Evolutionary conservation across 2,113 vertebrate genomes (phyloP).

Genomic region (Solea solea): DNA sequence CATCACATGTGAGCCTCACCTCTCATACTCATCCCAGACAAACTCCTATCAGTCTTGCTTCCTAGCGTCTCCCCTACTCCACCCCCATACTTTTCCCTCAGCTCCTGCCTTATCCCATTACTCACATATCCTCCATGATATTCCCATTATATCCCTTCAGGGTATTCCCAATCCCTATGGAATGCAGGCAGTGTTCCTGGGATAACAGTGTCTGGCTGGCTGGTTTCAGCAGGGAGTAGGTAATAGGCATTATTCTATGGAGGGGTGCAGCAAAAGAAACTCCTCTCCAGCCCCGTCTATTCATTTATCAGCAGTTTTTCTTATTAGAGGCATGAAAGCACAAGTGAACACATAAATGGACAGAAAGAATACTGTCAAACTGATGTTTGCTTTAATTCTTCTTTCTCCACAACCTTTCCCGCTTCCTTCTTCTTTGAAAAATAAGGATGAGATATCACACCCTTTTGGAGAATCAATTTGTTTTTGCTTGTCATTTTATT

Average conservation of each 20-base stretch:
- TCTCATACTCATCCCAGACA: conserved; percentile 35
- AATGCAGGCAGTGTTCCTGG: conserved; percentile 56
- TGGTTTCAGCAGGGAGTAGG: conserved; percentile 58
- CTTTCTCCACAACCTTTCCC: conserved; percentile 3
- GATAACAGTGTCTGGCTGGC: conserved; percentile 59
- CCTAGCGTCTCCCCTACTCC: conserved; percentile 19
- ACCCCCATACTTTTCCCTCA: conserved; percentile 24
- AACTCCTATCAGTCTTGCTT: conserved; percentile 19
- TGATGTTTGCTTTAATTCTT: conserved; percentile 9
- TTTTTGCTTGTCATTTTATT: conserved; percentile 25
- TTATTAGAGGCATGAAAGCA: conserved; percentile 36
- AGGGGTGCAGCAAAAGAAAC: conserved; percentile 38
- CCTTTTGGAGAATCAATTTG: conserved; percentile 28
- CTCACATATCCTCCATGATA: conserved; percentile 62
- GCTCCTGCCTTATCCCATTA: conserved; percentile 65
- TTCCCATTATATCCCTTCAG: conserved; percentile 72
- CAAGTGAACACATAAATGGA: conserved; percentile 36
- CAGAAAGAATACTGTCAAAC: background rate
- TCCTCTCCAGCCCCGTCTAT: conserved; percentile 23
- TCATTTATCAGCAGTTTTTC: conserved; percentile 45
- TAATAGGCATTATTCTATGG: conserved; percentile 34
- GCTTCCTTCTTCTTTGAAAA: conserved; percentile 21
- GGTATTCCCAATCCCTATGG: conserved; percentile 64
- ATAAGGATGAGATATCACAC: conserved; percentile 20
- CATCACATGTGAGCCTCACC: conserved; percentile 28